Evolutionary conservation across 2,888 invertebrate genomes (phyloP), one percentile per base, ranked within the genome.

Genomic region (Microctonus hyperodae): DNA sequence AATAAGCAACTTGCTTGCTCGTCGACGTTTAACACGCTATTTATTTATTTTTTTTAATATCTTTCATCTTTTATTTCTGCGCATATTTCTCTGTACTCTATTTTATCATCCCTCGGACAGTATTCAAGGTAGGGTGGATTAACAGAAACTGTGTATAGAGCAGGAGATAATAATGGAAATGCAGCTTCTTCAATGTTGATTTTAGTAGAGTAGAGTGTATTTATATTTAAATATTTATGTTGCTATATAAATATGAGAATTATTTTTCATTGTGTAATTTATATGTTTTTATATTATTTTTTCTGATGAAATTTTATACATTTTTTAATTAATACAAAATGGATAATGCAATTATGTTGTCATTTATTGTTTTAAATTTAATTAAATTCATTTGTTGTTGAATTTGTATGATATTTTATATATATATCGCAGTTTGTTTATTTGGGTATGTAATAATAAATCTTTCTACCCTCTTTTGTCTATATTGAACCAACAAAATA

Each of bases 401-500:
- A 28, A 48, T 48, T 13, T 20, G 9, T n/a, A n/a, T 5, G 16
- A 44, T n/a, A 33, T 56, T 56, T 16, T 56, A 33, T 11, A 56
- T 56, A 56, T 33, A 56, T 33, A 56, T 13, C 16, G 20, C 22
- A 23, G 22, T 58, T 25, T 25, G 59, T 31, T n/a, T 31, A 13
- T 59, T 44, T 59, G 16, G 1, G 20, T 59, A 28, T 28, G 22
- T 2, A 28, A 22, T 20, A 58, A 37, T 37, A 58, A 22, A 58
- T 33, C n/a, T 40, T n/a, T n/a, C 35, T 40, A 6, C 11, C 22
- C 22, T 20, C 25, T 48, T 22, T 40, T 22, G 16, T 56, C 13
- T 37, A 57, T 37, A n/a, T 50, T 51, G 50, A 58, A 20, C 58
- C 25, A 62, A 62, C 22, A n/a, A 35, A 65, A 59, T 40, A 59